Base-by-base conservation (phyloP, 2,888 invertebrate genomes). In the Artemia sp. region DNA sequence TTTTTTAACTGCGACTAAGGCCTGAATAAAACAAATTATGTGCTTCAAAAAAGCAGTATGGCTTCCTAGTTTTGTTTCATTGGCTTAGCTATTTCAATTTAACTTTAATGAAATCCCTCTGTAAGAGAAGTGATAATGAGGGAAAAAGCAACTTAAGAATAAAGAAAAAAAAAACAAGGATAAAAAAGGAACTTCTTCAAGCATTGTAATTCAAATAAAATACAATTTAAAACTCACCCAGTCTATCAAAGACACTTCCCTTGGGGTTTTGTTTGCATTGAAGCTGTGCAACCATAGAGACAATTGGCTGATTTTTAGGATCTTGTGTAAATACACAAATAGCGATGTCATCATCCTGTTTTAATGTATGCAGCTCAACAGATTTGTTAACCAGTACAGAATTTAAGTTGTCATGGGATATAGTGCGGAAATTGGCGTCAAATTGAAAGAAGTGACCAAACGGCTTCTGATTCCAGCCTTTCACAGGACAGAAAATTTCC, bases 401-500 rank as follows among this genome's bases (percentile, higher is more conserved):
- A n/a, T 8, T 12, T 53, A 66, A 68, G 8, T 67, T 68, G 24
- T 68, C 19, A 14, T 19, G 19, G 12, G 67, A 12, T n/a, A 68
- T 51, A 24, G 8, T n/a, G n/a, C 8, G 64, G 3, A 52, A 12
- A 9, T 19, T 58, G n/a, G 67, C 19, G 24, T 38, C 67, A 0
- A 71, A 52, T n/a, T 67, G 12, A 51, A 68, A 71, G 12, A 50
- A 3, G 19, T 69, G 68, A 38, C 71, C 71, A 50, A 71, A 71
- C 50, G 67, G 52, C 19, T 50, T 67, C 14, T 12, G 52, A 8
- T 69, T 66, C 52, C 67, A 71, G 11, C 14, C 19, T 12, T 67
- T 67, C 67, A 71, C 24, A 4, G 71, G 71, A 9, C 52, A 12
- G 50, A 66, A 67, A 24, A 71, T 58, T 24, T 66, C 71, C 12